Evolutionary conservation across 2,888 invertebrate species (phyloP).

Genomic region (Pherbina coryleti): DNA sequence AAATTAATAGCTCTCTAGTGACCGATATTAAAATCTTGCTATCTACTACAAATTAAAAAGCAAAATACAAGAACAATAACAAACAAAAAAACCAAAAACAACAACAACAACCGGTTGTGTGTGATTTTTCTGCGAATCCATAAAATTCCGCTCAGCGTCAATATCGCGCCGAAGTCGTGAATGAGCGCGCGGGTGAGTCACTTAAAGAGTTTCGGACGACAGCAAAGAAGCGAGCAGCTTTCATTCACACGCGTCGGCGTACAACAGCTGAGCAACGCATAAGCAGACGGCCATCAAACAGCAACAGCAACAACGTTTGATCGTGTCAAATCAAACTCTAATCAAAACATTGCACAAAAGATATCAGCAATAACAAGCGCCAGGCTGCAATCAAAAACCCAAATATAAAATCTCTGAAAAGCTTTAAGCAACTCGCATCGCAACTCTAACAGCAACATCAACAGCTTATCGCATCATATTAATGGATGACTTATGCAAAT

Average conservation of each 20-base stretch:
- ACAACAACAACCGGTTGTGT: slow-evolving; percentile 23
- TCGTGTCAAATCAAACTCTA: neutral
- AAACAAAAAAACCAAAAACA: neutral
- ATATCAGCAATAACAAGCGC: neutral
- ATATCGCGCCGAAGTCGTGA: neutral
- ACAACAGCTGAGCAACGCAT: slow-evolving; percentile 7
- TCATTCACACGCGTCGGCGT: slow-evolving; percentile 27
- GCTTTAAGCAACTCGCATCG: neutral
- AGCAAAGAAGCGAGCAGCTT: neutral
- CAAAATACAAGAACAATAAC: slow-evolving; percentile 13
- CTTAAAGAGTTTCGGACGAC: neutral
- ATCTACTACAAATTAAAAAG: slow-evolving; percentile 3
- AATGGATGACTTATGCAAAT: neutral
- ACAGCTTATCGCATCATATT: neutral
- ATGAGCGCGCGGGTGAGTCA: slow-evolving; percentile 12
- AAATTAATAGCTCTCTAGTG: neutral
- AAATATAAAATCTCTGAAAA: neutral
- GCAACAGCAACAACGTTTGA: neutral
- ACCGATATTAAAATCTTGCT: neutral
- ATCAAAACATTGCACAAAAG: neutral
- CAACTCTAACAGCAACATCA: neutral
- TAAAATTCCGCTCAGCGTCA: slow-evolving; percentile 49
- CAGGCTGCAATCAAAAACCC: neutral
- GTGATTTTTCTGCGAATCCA: slow-evolving; percentile 54
- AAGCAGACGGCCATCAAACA: neutral